Base-by-base conservation (phyloP, 2,797 vertebrate species). In the Peromyscus attwateri region DNA sequence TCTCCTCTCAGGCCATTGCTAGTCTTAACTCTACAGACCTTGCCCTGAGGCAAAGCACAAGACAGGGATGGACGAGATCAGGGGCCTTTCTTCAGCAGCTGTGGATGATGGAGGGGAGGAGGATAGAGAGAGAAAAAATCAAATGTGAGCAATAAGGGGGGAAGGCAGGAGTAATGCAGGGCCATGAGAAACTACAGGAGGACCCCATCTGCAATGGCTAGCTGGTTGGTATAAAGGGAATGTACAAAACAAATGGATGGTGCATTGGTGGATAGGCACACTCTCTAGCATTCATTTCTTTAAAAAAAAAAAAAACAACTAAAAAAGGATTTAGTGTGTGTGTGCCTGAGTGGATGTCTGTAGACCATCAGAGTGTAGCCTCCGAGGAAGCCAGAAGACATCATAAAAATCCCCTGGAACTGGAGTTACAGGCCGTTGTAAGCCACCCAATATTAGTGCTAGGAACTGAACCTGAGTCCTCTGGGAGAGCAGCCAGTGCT, bases 21-120 rank as follows among this genome's bases (percentile, higher is more conserved):
- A 71, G 87, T 94, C 97, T 98, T 97, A 96, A 95, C 89, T 49
- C 79, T 94, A 84, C 46, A 97, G 96, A 95, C 95, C 87, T 97
- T 97, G 95, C 95, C 97, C 96, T 85, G 95, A 97, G 97, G 97
- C 97, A 93, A 92, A 96, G 71, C 70, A 66, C 0, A 84, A 92
- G 89, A 43, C 71, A 3, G 64, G 82, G 75, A 89, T 55, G 64
- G 95, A n/a, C 1, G 1, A 91, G 88, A 77, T 84, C 12, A 93
- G 95, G 92, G 93, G 84, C 60, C 27, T 14, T 40, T 19, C 81
- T 94, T 68, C 43, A 62, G 66, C 77, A 91, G 93, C 88, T 17
- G 60, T 77, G 68, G 27, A 6, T 55, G 79, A 5, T 49, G 70
- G 71, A 66, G 34, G 66, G 66, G 55, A 4, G 23, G 46, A 19